Evolutionary conservation across 2,888 invertebrate species (phyloP), one percentile per base, ranked within the genome.

Genomic region (Drosophila tripunctata): DNA sequence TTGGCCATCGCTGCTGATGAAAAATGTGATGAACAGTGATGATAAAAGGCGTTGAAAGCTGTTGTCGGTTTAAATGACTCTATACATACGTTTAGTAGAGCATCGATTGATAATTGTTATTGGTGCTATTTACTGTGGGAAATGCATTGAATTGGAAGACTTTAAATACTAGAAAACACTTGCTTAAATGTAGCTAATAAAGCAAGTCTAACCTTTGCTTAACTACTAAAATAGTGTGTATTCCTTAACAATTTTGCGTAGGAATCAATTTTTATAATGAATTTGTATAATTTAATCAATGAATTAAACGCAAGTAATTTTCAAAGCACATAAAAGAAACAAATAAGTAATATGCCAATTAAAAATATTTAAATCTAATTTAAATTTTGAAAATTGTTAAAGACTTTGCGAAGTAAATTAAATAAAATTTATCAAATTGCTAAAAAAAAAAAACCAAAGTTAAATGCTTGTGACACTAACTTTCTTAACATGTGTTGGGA

Each of bases 221-320:
- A 22, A 3, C 17, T 40, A 2, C 1, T 7, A 12, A 8, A 6
- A 10, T 2, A 6, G 2, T 0, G 22, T 24, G 15, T 15, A 10
- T 12, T 1, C 14, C 50, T 76, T 60, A 63, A 61, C 44, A 61
- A 75, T 71, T 78, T 57, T 52, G 60, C 58, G n/a, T 71, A 60
- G 24, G 58, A 67, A 67, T 71, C 40, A 40, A 44, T 63, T 56
- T 31, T 19, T 10, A 17, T 35, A 27, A 3, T 30, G 12, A 24
- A 30, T 24, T 24, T 40, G n/a, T 38, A 10, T 17, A 24, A 30
- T 27, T 27, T n/a, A n/a, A n/a, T n/a, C n/a, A n/a, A n/a, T n/a
- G n/a, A n/a, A n/a, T n/a, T n/a, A n/a, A n/a, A n/a, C 12, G 12
- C 14, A 35, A 10, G 6, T 27, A 24, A 17, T 10, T 6, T 43